These are phyloP conservation scores for Fulmarus glacialis DNA, from an alignment of 2,113 vertebrate genomes.

Conservation along the genomic window DNA sequence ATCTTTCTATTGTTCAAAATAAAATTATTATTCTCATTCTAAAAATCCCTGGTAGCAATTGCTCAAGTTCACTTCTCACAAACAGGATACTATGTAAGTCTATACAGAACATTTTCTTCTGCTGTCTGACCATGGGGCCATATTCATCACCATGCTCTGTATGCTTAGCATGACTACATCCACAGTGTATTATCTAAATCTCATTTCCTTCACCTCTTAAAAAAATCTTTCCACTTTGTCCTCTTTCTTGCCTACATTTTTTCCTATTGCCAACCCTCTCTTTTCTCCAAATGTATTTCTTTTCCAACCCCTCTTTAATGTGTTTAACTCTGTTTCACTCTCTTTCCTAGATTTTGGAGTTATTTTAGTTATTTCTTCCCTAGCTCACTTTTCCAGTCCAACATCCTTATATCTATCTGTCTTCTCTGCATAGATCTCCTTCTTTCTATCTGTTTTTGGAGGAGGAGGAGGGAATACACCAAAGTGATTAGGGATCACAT, in stretches of 20 bases:
- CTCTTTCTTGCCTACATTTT: background rate
- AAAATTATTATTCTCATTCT: background rate
- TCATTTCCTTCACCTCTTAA: background rate
- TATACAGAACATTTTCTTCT: background rate
- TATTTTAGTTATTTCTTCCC: background rate
- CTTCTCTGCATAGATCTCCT: background rate
- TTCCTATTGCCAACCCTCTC: background rate
- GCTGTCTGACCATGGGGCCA: background rate
- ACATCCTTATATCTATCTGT: background rate
- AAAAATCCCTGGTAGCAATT: background rate
- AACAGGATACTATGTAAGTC: background rate
- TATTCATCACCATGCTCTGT: background rate
- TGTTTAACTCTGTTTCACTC: background rate
- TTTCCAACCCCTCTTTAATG: background rate
- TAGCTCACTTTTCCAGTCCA: background rate
- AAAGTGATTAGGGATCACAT: background rate
- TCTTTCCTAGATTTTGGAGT: background rate
- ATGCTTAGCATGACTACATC: background rate
- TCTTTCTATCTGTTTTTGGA: background rate
- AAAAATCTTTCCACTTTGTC: background rate
- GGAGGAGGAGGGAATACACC: background rate
- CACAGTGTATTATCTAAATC: background rate
- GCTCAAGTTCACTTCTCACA: background rate
- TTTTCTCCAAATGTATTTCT: background rate
- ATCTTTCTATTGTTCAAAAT: background rate